A percentile compares a stretch with the other conserved stretches of the same genome.
Conservation (phyloP, 2,888 invertebrate genomes). For the Drosophila testacea region DNA sequence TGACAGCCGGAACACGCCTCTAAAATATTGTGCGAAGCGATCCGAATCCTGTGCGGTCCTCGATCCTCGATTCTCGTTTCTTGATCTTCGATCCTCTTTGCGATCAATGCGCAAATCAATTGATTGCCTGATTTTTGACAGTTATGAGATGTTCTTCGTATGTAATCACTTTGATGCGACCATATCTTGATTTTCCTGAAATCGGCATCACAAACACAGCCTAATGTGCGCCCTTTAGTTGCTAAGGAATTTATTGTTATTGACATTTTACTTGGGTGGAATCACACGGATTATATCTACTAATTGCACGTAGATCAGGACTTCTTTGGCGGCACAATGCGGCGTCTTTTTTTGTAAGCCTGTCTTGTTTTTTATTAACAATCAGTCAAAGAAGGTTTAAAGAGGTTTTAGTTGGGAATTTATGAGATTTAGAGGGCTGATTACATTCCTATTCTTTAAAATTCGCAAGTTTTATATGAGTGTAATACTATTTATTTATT, state of each 20-base stretch:
- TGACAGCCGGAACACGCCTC: constrained; percentile 85
- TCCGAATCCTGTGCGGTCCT: constrained; percentile 69
- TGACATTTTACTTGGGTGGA: constrained; percentile 70
- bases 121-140: constrained; percentile 70
- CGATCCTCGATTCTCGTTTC: constrained; percentile 4
- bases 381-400: constrained; percentile 23
- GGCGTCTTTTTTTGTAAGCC: constrained; percentile 44
- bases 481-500: background rate
- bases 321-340: constrained; percentile 44
- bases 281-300: constrained; percentile 80
- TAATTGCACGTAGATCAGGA: constrained; percentile 56
- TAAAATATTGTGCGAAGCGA: constrained; percentile 79
- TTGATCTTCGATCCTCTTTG: constrained; percentile 16
- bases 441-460: background rate
- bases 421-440: background rate
- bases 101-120: constrained; percentile 67
- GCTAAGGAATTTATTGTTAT: constrained; percentile 77
- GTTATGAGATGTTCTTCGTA: constrained; percentile 69
- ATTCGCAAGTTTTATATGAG: background rate
- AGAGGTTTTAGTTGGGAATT: background rate
- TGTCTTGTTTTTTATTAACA: constrained; percentile 30
- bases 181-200: constrained; percentile 63
- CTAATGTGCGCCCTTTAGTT: constrained; percentile 24
- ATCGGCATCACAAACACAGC: background rate
- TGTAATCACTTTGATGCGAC: constrained; percentile 46